Percentiles rank a stretch among this genome's conserved stretches.
phyloP scores from a whole-genome alignment of 2,113 vertebrate species.

The Vombatus ursinus region DNA sequence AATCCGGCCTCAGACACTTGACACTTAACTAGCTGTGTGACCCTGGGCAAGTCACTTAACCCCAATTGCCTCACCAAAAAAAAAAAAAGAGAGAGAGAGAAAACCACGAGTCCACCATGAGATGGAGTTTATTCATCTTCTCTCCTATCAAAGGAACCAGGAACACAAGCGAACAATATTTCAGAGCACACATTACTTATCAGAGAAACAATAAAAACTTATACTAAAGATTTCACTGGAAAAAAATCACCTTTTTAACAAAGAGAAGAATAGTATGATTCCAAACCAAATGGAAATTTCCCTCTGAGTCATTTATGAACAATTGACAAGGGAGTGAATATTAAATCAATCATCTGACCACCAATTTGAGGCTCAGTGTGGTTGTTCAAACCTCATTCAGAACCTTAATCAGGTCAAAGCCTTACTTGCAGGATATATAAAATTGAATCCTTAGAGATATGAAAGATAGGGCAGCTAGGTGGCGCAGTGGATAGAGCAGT shows the following conservation, averaged over 20 bases:
- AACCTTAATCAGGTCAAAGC: background rate
- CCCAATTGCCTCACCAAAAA: no score
- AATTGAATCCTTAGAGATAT: background rate
- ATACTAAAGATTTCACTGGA: background rate
- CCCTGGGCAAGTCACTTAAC: no score
- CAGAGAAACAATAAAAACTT: background rate
- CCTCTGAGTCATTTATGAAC: background rate
- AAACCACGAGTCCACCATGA: background rate
- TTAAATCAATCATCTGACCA: background rate
- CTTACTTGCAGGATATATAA: background rate
- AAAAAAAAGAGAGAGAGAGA: no score
- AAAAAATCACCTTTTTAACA: background rate
- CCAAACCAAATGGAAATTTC: background rate
- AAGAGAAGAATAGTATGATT: background rate
- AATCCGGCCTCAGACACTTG: no score
- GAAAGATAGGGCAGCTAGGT: no score
- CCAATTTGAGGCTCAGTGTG: background rate
- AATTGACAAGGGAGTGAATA: background rate
- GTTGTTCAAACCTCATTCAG: background rate
- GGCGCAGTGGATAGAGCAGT: no score
- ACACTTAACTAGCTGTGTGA: no score
- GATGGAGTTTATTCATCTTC: background rate
- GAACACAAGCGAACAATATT: background rate
- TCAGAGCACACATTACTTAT: background rate
- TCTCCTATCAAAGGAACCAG: background rate